phyloP scores from a whole-genome alignment of 2,888 invertebrate genomes.

The Ferdinandea cuprea region DNA sequence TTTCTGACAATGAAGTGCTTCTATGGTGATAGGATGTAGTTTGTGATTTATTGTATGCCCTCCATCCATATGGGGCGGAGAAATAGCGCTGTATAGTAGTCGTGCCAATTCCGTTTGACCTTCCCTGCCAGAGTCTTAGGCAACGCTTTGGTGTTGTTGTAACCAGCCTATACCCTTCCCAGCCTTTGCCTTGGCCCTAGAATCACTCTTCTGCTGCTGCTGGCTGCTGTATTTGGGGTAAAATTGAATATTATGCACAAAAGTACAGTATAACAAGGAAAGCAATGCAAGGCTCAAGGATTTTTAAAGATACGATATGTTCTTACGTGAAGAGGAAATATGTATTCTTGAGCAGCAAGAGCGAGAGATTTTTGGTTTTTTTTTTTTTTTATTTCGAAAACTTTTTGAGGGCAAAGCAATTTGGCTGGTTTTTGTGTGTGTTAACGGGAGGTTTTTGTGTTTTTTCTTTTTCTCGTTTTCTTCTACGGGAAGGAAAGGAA shows the following conservation, averaged over 20 bases:
- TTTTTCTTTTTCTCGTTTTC: slow-evolving; percentile 24
- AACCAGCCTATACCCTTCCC: too few species aligned
- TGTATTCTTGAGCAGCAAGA: slow-evolving; percentile 40
- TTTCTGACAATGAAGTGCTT: slow-evolving; percentile 72
- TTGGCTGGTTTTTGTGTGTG: slow-evolving; percentile 55
- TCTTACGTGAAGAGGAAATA: slow-evolving; percentile 49
- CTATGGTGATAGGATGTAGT: slow-evolving; percentile 68
- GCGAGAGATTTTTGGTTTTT: slow-evolving; percentile 29
- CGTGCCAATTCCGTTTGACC: slow-evolving; percentile 70
- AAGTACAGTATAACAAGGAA: slow-evolving; percentile 35
- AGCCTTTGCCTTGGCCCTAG: neutral
- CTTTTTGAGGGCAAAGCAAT: slow-evolving; percentile 69
- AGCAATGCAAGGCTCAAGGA: slow-evolving; percentile 65
- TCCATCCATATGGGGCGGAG: slow-evolving; percentile 50
- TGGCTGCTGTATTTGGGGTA: slow-evolving; percentile 24
- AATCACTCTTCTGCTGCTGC: neutral
- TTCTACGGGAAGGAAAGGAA: slow-evolving; percentile 9
- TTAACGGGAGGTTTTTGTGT: slow-evolving; percentile 20
- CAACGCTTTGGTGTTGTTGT: slow-evolving; percentile 8
- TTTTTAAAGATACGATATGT: slow-evolving; percentile 57
- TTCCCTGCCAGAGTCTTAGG: slow-evolving; percentile 53
- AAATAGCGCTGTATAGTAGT: slow-evolving; percentile 31
- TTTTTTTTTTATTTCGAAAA: too few species aligned
- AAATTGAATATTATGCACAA: slow-evolving; percentile 74
- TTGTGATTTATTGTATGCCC: slow-evolving; percentile 72